phyloP scores from a whole-genome alignment of 2,888 invertebrate genomes.

The Clepsis dumicolana region DNA sequence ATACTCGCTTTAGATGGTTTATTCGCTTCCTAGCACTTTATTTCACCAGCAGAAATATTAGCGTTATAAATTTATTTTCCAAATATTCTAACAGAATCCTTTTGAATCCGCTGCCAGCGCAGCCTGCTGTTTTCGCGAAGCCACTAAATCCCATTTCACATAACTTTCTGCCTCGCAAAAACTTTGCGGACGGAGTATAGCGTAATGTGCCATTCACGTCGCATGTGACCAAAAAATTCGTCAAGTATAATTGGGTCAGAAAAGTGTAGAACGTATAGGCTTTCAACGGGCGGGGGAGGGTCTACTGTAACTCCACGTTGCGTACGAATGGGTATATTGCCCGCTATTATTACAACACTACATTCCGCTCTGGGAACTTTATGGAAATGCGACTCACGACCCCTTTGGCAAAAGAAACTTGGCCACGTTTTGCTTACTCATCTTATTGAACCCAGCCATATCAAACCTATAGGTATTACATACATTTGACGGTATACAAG shows the following conservation, averaged over 20 bases:
- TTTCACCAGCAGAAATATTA: constrained; percentile 1
- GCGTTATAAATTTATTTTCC: constrained; percentile 15
- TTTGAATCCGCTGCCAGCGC: constrained; percentile 26
- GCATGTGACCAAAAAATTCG: constrained; percentile 52
- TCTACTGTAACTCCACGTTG: constrained; percentile 67
- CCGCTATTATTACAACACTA: constrained; percentile 74
- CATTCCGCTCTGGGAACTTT: constrained; percentile 74
- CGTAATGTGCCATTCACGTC: constrained; percentile 39
- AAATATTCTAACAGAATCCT: constrained; percentile 27
- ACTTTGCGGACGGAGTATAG: constrained; percentile 36
- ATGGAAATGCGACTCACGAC: constrained; percentile 76
- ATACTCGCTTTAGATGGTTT: background rate
- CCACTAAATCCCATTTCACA: constrained; percentile 38
- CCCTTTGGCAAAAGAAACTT: constrained; percentile 78
- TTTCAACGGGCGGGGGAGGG: constrained; percentile 60
- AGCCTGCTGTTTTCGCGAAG: constrained; percentile 32
- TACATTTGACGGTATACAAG: no score
- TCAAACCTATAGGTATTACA: constrained; percentile 11
- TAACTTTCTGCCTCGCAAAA: constrained; percentile 36
- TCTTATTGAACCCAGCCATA: constrained; percentile 39
- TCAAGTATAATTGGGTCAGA: constrained; percentile 76
- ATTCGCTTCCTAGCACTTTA: background rate
- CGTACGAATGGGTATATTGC: constrained; percentile 75
- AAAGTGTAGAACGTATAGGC: constrained; percentile 70
- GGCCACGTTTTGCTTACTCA: constrained; percentile 59